Percentiles rank a stretch among this genome's conserved stretches.
Conservation (phyloP, 2,113 vertebrate species). For the Sorex fumeus region DNA sequence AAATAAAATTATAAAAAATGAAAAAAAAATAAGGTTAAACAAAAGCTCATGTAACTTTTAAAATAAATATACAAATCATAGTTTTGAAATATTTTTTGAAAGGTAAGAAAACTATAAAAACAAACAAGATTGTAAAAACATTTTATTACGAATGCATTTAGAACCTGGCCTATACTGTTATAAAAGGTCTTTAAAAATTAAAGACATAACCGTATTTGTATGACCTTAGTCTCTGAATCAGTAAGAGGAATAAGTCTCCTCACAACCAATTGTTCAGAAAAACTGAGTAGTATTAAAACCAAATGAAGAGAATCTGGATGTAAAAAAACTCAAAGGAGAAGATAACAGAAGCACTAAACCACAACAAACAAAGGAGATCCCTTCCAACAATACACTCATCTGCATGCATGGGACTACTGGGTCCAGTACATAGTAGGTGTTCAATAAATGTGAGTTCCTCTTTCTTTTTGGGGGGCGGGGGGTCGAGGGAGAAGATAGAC, state of each 20-base stretch:
- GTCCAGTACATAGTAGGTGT: neutral
- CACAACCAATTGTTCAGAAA: constrained; percentile 59
- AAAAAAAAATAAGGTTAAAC: constrained; percentile 4
- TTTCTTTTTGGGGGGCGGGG: too few species aligned
- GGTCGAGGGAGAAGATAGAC: too few species aligned
- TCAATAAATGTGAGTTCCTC: neutral
- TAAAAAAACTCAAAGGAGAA: constrained; percentile 44
- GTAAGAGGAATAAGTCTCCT: constrained; percentile 61
- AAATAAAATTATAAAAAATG: too few species aligned
- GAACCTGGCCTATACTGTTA: constrained; percentile 50
- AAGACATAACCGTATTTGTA: constrained; percentile 73
- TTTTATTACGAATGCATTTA: constrained; percentile 59
- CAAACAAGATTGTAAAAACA: constrained; percentile 74
- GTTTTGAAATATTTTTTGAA: constrained; percentile 65
- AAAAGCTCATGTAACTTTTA: constrained; percentile 68
- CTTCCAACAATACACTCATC: neutral
- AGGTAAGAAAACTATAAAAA: constrained; percentile 72
- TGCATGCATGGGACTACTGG: neutral
- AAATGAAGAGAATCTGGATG: constrained; percentile 59
- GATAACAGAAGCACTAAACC: neutral
- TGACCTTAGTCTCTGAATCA: constrained; percentile 77
- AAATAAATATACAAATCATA: constrained; percentile 67
- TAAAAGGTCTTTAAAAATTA: constrained; percentile 75
- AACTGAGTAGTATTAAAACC: constrained; percentile 53
- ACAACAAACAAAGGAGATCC: neutral